Conservation (phyloP, 1,140 invertebrate genomes). For the Cepaea nemoralis region DNA sequence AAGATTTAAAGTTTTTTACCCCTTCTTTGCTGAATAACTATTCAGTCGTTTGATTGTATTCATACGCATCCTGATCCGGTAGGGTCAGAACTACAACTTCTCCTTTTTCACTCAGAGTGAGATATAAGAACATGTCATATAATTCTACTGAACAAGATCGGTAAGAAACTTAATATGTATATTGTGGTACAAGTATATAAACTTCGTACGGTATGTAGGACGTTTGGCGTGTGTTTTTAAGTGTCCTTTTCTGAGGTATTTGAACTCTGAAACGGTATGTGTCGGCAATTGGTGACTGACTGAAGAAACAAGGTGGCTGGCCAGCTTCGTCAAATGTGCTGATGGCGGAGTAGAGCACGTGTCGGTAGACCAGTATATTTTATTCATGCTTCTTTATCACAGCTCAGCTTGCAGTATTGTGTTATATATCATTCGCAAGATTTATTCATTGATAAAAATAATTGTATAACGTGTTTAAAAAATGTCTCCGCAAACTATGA, state of each 20-base stretch:
- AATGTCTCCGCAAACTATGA: too few relatives aligned
- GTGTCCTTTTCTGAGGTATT: background rate
- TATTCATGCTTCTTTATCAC: too few relatives aligned
- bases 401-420: too few relatives aligned
- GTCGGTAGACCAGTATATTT: too few relatives aligned
- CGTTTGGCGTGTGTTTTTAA: conserved; percentile 4
- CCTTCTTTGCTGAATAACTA: too few relatives aligned
- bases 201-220: background rate
- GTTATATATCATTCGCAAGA: too few relatives aligned
- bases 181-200: conserved; percentile 37
- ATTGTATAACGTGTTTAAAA: too few relatives aligned
- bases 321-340: background rate
- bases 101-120: conserved; percentile 62
- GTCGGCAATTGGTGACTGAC: background rate
- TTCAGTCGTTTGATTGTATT: too few relatives aligned
- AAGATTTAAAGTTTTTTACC: too few relatives aligned
- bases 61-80: conserved; percentile 9
- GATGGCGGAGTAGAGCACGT: background rate
- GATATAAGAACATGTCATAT: conserved; percentile 67
- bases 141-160: conserved; percentile 61
- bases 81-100: conserved; percentile 39
- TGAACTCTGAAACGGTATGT: background rate
- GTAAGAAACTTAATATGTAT: conserved; percentile 49
- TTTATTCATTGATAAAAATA: too few relatives aligned
- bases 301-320: background rate